Evolutionary conservation across 1,140 invertebrate species (phyloP).

Genomic region (Heliconius hermathena): DNA sequence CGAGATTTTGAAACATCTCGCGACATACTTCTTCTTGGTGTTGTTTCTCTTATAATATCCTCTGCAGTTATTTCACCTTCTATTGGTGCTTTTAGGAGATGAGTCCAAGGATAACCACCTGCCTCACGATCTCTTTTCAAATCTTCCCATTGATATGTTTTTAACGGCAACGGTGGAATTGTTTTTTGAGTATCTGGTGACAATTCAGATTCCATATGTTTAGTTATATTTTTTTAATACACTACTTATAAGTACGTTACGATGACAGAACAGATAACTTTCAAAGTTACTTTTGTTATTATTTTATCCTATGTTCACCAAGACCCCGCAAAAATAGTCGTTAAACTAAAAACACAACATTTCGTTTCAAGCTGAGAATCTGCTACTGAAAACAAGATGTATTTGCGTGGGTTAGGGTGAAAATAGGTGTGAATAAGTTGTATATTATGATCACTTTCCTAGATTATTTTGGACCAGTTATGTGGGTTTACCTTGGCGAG

Average conservation of each 20-base stretch:
- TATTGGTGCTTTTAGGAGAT: constrained; percentile 82
- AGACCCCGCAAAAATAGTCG: constrained; percentile 66
- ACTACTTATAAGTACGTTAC: constrained; percentile 14
- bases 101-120: constrained; percentile 88
- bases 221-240: constrained; percentile 45
- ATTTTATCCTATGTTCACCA: constrained; percentile 55
- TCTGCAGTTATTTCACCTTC: constrained; percentile 81
- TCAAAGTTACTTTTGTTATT: constrained; percentile 44
- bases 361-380: constrained; percentile 71
- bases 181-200: constrained; percentile 76
- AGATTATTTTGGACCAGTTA: constrained; percentile 68
- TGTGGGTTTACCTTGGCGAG: constrained; percentile 70
- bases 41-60: constrained; percentile 71
- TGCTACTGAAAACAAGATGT: constrained; percentile 75
- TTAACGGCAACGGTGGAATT: constrained; percentile 83
- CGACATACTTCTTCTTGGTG: constrained; percentile 76
- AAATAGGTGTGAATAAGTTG: constrained; percentile 80
- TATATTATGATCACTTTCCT: constrained; percentile 67
- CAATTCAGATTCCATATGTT: constrained; percentile 80
- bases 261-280: constrained; percentile 44
- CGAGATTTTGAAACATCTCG: constrained; percentile 73
- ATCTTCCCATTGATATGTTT: constrained; percentile 89
- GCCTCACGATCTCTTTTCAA: constrained; percentile 82
- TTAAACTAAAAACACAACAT: constrained; percentile 78
- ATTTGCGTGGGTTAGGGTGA: constrained; percentile 78